Conservation (phyloP, 2,888 invertebrate genomes). For the Clivina fossor region DNA sequence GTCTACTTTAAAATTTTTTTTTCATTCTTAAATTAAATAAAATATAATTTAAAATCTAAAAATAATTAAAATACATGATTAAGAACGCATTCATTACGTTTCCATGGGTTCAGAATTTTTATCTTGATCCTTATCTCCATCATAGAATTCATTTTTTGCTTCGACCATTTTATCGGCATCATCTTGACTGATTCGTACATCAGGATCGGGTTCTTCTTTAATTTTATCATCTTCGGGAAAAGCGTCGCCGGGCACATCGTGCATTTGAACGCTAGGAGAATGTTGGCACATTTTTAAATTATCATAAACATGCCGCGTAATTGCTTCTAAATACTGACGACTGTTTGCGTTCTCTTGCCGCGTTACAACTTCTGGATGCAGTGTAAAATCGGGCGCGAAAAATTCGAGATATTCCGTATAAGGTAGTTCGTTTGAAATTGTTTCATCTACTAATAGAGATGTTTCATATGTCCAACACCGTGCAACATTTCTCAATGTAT, state of each 20-base stretch:
- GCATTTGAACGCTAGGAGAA: constrained; percentile 97
- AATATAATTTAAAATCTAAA: too few species aligned
- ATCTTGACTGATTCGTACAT: constrained; percentile 73
- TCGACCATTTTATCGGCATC: constrained; percentile 83
- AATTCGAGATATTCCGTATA: constrained; percentile 96
- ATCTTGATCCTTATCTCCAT: constrained; percentile 89
- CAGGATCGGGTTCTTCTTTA: constrained; percentile 81
- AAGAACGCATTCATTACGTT: too few species aligned
- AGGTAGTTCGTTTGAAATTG: constrained; percentile 92
- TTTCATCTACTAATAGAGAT: constrained; percentile 87
- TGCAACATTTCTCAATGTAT: constrained; percentile 95
- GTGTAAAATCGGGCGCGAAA: constrained; percentile 94
- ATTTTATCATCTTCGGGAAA: constrained; percentile 68
- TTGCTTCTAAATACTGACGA: constrained; percentile 88
- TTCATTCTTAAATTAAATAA: too few species aligned
- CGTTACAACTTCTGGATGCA: constrained; percentile 90
- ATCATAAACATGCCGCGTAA: constrained; percentile 75
- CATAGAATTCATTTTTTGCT: constrained; percentile 84
- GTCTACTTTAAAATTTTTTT: too few species aligned
- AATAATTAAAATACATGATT: too few species aligned
- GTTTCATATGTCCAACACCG: constrained; percentile 99
- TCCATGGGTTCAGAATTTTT: constrained; percentile 61
- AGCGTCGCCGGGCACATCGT: constrained; percentile 86
- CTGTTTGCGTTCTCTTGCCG: constrained; percentile 91
- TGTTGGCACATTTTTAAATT: constrained; percentile 91